Evolutionary conservation across 2,888 invertebrate species (phyloP).

Genomic region (Microdon myrmicae): DNA sequence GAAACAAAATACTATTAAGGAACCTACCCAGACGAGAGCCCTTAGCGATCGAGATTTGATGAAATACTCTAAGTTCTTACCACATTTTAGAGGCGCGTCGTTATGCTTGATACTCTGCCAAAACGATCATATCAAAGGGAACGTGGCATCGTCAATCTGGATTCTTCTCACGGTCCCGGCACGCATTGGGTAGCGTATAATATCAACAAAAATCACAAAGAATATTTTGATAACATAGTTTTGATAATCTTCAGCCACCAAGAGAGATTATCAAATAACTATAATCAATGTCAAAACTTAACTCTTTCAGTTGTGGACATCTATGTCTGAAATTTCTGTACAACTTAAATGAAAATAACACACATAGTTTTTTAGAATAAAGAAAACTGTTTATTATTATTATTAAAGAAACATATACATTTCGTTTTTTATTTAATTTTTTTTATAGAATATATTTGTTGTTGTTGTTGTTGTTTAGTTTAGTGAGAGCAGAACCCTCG

Average conservation of each 20-base stretch:
- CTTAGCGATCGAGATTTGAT: conserved; percentile 55
- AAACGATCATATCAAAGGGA: conserved; percentile 2
- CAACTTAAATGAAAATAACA: conserved; percentile 1
- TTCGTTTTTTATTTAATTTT: too few species aligned
- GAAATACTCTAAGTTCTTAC: conserved; percentile 56
- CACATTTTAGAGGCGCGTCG: conserved; percentile 59
- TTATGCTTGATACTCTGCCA: conserved; percentile 34
- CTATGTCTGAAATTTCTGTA: conserved; percentile 56
- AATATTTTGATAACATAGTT: conserved; percentile 63
- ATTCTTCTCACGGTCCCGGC: conserved; percentile 54
- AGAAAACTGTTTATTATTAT: too few species aligned
- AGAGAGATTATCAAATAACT: conserved; percentile 57
- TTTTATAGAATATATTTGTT: too few species aligned
- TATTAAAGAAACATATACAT: too few species aligned
- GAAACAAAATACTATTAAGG: conserved; percentile 56
- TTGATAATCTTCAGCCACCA: conserved; percentile 59
- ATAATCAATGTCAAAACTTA: conserved; percentile 55
- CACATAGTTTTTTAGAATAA: too few species aligned
- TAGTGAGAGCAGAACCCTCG: too few species aligned
- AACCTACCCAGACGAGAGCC: conserved; percentile 53
- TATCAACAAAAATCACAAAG: conserved; percentile 55
- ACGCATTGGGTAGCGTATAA: conserved; percentile 62
- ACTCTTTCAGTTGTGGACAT: conserved; percentile 57
- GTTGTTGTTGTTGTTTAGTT: too few species aligned
- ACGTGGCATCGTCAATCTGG: too few species aligned